These are phyloP conservation scores for Mycteria americana DNA, from an alignment of 2,797 vertebrate genomes.

Conservation along the genomic window DNA sequence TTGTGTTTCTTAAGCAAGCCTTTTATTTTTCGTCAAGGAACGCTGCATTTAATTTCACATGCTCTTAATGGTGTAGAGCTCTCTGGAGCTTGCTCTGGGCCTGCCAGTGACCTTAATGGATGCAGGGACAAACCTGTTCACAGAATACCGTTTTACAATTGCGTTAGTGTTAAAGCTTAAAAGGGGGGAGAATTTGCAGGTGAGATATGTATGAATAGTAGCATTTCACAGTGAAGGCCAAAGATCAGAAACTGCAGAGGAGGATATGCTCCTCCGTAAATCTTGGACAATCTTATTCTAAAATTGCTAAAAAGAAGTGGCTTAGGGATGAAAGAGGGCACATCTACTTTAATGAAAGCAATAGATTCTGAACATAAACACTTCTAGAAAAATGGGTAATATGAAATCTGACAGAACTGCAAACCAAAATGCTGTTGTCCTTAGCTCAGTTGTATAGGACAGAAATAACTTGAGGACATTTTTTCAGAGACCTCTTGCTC, in stretches of 20 bases:
- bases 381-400: neutral
- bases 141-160: neutral
- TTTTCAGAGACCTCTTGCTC: neutral
- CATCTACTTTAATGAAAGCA: neutral
- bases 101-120: neutral
- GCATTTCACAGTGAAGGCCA: neutral
- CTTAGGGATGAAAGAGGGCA: neutral
- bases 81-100: neutral
- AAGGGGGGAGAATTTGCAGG: neutral
- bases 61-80: neutral
- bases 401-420: neutral
- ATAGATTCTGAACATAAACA: neutral
- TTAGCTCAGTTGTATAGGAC: neutral
- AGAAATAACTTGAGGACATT: neutral
- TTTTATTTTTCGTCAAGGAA: neutral
- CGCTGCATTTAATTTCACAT: neutral
- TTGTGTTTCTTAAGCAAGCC: neutral
- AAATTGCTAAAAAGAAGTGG: neutral
- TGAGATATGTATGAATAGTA: neutral
- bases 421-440: neutral
- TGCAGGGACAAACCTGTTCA: neutral
- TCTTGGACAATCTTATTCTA: neutral
- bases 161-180: neutral
- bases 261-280: neutral
- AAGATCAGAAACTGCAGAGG: neutral